These are phyloP conservation scores for Kryphioiulus occultus DNA, from an alignment of 2,888 invertebrate species.

Conservation along the genomic window DNA sequence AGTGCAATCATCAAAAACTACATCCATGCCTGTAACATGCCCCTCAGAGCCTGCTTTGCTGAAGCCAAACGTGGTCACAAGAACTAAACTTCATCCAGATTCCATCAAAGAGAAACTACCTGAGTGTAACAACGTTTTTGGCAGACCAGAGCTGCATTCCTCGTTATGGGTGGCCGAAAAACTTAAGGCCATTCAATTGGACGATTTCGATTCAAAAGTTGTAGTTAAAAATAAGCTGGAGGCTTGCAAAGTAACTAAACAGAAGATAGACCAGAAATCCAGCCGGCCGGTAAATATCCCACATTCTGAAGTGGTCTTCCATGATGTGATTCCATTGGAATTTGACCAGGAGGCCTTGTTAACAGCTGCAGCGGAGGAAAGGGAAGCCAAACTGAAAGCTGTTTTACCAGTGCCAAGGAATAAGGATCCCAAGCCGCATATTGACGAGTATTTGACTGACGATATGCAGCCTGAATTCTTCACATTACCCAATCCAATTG, in stretches of 20 bases:
- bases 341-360: slow-evolving; percentile 44
- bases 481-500: not conserved
- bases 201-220: slow-evolving; percentile 11
- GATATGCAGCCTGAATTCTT: slow-evolving; percentile 46
- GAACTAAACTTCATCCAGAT: not conserved
- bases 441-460: slow-evolving; percentile 37
- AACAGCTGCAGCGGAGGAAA: slow-evolving; percentile 38
- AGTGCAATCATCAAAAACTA: not conserved
- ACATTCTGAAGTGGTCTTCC: slow-evolving; percentile 40
- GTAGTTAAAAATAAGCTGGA: slow-evolving; percentile 31
- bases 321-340: not conserved
- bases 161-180: slow-evolving; percentile 35
- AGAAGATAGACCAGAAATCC: not conserved
- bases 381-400: slow-evolving; percentile 42
- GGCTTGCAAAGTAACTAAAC: not conserved
- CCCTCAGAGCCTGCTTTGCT: not conserved
- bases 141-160: slow-evolving; percentile 32
- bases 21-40: not conserved
- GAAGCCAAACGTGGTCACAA: not conserved
- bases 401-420: not conserved
- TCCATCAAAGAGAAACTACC: not conserved
- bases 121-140: not conserved
- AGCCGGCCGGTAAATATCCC: slow-evolving; percentile 12
- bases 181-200: slow-evolving; percentile 17
- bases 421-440: slow-evolving; percentile 13